phyloP scores from a whole-genome alignment of 2,888 invertebrate species.

The Slavum lentiscoides region DNA sequence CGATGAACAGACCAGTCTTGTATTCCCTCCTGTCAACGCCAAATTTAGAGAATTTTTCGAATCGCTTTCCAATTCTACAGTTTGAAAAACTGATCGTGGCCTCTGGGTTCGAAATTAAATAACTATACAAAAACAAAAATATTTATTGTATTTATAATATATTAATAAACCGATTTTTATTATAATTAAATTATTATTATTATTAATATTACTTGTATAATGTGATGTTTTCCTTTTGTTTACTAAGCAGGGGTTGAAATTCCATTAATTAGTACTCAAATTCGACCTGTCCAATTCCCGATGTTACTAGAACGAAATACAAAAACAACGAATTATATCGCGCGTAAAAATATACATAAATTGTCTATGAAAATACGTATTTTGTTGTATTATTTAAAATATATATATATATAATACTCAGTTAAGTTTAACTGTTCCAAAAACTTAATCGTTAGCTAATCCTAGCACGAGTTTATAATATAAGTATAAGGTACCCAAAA shows the following conservation, averaged over 20 bases:
- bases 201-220: constrained; percentile 56
- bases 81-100: constrained; percentile 64
- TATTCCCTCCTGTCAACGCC: constrained; percentile 72
- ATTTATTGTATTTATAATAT: no score
- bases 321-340: no score
- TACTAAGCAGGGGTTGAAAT: constrained; percentile 59
- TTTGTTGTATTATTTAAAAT: no score
- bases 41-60: constrained; percentile 73
- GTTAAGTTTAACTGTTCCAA: no score
- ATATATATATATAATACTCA: no score
- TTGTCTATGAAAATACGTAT: no score
- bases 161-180: not conserved
- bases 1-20: constrained; percentile 71
- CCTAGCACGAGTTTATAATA: no score
- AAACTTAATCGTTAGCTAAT: no score
- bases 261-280: constrained; percentile 84
- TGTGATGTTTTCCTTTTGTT: constrained; percentile 55
- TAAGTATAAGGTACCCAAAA: no score
- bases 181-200: not conserved
- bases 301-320: no score
- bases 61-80: constrained; percentile 72
- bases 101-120: constrained; percentile 28
- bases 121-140: not conserved
- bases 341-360: no score
- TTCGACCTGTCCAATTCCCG: constrained; percentile 86